These are phyloP conservation scores for Iphiclides podalirius DNA, from an alignment of 2,888 invertebrate species.

Conservation along the genomic window DNA sequence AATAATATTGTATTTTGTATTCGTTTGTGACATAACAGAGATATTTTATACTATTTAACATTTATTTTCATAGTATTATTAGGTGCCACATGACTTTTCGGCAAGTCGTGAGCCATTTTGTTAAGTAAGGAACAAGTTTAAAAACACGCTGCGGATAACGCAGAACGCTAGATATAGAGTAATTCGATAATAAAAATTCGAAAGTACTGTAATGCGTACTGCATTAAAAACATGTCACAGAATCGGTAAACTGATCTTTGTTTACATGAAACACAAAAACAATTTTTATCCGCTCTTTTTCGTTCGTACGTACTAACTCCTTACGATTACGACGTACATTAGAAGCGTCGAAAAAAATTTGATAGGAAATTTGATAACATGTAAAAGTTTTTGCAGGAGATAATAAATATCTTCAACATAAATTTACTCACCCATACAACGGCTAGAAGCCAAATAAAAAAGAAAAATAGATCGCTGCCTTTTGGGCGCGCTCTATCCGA, in stretches of 20 bases:
- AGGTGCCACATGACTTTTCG: too few relatives aligned
- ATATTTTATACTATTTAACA: not conserved
- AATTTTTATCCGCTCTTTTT: conserved; percentile 18
- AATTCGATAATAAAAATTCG: not conserved
- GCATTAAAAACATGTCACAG: conserved; percentile 2
- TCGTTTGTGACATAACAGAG: not conserved
- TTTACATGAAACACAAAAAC: conserved; percentile 21
- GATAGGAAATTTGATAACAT: conserved; percentile 13
- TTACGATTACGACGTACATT: conserved; percentile 13
- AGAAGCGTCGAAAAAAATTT: conserved; percentile 1
- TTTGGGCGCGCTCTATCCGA: conserved; percentile 63
- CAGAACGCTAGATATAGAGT: not conserved
- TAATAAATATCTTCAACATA: conserved; percentile 30
- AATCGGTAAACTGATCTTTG: conserved; percentile 17
- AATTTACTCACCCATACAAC: conserved; percentile 76
- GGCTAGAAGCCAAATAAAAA: conserved; percentile 81
- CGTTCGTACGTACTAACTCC: conserved; percentile 10
- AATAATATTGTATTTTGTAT: not conserved
- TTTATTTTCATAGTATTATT: not conserved
- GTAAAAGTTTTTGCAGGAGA: conserved; percentile 6
- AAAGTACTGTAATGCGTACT: too few relatives aligned
- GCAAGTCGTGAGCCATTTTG: conserved; percentile 7
- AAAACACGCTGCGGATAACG: conserved; percentile 3
- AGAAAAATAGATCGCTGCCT: conserved; percentile 68
- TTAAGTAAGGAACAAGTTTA: conserved; percentile 1